Evolutionary conservation across 2,113 vertebrate species (phyloP).

Genomic region (Gracilinanus agilis): DNA sequence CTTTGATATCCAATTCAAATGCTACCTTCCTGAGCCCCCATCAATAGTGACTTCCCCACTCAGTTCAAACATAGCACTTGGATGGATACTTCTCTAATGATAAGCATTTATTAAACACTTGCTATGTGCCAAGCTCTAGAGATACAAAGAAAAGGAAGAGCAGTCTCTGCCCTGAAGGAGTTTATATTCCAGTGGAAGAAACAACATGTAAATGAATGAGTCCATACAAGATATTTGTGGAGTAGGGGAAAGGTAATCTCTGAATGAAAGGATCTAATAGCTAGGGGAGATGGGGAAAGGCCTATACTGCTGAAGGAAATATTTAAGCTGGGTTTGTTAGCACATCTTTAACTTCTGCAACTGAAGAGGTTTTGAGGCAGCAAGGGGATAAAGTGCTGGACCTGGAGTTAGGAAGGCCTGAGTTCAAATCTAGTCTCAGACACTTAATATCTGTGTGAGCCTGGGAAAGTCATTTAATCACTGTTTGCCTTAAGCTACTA

Average conservation of each 20-base stretch:
- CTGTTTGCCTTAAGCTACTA: too few relatives aligned
- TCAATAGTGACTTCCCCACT: not conserved
- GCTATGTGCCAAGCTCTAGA: not conserved
- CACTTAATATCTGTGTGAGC: too few relatives aligned
- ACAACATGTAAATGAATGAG: not conserved
- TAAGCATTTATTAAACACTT: too few relatives aligned
- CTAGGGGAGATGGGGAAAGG: not conserved
- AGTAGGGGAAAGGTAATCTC: not conserved
- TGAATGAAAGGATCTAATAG: not conserved
- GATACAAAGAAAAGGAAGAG: not conserved
- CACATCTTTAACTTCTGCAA: too few relatives aligned
- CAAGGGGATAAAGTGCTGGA: too few relatives aligned
- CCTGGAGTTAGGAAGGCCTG: too few relatives aligned
- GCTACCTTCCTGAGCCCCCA: not conserved
- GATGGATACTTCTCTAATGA: not conserved
- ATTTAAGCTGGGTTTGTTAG: too few relatives aligned
- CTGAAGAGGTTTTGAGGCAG: too few relatives aligned
- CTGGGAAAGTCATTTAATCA: too few relatives aligned
- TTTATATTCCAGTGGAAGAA: not conserved
- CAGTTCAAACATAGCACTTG: not conserved
- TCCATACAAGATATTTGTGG: not conserved
- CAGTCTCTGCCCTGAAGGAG: not conserved
- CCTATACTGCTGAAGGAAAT: too few relatives aligned
- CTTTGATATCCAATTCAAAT: not conserved
- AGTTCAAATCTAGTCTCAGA: too few relatives aligned